Evolutionary conservation across 2,888 invertebrate species (phyloP).

Genomic region (Yponomeuta malinellus): DNA sequence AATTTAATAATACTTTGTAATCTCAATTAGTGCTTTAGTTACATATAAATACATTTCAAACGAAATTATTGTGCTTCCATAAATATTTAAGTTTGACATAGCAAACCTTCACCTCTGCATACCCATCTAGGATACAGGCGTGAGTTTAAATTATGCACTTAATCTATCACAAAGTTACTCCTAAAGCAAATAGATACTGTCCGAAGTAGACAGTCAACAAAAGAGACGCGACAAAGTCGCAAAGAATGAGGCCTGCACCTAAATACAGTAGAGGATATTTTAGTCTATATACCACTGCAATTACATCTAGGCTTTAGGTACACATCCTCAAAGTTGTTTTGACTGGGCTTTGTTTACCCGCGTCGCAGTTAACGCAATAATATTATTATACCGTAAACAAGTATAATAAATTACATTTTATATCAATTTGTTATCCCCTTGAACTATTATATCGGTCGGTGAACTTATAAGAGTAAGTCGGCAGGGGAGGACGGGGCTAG

Average conservation of each 20-base stretch:
- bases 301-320: background rate
- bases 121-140: too few relatives aligned
- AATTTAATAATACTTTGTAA: background rate
- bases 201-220: too few relatives aligned
- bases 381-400: slow-evolving; percentile 19
- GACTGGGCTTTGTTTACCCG: background rate
- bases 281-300: background rate
- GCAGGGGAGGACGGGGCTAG: too few relatives aligned
- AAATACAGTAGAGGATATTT: too few relatives aligned
- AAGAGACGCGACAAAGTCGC: too few relatives aligned
- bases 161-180: too few relatives aligned
- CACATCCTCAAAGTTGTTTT: slow-evolving; percentile 1
- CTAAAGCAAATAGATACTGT: too few relatives aligned
- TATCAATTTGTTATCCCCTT: slow-evolving; percentile 17
- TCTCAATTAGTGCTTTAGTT: background rate
- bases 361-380: slow-evolving; percentile 8
- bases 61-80: too few relatives aligned
- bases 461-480: slow-evolving; percentile 19
- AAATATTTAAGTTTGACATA: too few relatives aligned
- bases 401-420: background rate
- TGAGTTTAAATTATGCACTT: too few relatives aligned
- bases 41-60: too few relatives aligned
- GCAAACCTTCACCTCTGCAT: background rate
- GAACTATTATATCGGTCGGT: slow-evolving; percentile 26
- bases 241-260: too few relatives aligned